These are phyloP conservation scores for Daphoenositta chrysoptera DNA, from an alignment of 2,113 vertebrate genomes.

Conservation along the genomic window DNA sequence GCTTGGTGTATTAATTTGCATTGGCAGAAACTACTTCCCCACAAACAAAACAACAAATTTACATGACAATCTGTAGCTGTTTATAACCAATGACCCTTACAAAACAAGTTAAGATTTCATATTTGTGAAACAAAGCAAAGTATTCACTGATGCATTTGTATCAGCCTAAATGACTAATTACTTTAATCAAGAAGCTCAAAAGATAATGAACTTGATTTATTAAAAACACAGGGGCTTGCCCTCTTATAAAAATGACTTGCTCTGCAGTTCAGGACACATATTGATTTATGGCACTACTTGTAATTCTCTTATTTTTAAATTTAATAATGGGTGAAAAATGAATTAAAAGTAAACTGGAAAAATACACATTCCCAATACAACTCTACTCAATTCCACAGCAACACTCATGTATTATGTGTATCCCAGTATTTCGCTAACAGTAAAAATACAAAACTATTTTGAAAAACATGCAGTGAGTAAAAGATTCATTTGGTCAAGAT, in stretches of 20 bases:
- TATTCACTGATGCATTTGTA: background rate
- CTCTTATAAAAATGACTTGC: background rate
- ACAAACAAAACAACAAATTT: background rate
- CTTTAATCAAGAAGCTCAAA: constrained; percentile 16
- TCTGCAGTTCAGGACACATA: background rate
- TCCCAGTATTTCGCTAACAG: background rate
- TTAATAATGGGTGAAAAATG: background rate
- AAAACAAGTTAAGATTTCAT: background rate
- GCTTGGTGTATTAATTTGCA: background rate
- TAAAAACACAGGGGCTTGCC: background rate
- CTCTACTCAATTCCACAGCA: background rate
- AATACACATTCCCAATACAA: background rate
- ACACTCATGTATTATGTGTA: background rate
- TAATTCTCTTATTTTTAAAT: background rate
- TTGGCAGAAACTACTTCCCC: background rate
- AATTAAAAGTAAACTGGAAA: constrained; percentile 18
- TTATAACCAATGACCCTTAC: background rate
- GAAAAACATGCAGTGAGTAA: background rate
- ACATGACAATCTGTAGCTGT: background rate
- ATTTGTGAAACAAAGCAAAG: background rate
- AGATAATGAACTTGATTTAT: constrained; percentile 42
- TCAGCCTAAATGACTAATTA: constrained; percentile 58
- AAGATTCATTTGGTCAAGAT: background rate
- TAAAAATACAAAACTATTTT: background rate
- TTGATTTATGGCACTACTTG: constrained; percentile 20